These are phyloP conservation scores for Crypturellus tataupa DNA, from an alignment of 2,797 vertebrate genomes.

Conservation along the genomic window DNA sequence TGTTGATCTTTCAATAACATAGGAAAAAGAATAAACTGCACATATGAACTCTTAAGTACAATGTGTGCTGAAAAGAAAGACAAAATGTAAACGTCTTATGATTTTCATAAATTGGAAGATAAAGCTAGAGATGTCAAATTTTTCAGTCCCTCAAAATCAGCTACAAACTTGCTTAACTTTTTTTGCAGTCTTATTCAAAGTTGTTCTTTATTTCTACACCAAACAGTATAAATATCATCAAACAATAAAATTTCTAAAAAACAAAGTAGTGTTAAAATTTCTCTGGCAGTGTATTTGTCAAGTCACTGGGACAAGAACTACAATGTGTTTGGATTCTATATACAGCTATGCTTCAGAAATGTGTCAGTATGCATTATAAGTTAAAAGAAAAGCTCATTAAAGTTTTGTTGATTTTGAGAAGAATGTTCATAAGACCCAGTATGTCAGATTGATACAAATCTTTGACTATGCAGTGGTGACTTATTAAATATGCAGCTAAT, in stretches of 20 bases:
- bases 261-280: neutral
- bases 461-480: neutral
- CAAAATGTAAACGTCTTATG: neutral
- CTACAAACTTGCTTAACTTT: neutral
- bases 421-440: neutral
- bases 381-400: neutral
- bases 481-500: neutral
- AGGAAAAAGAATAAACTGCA: neutral
- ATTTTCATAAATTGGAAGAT: neutral
- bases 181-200: neutral
- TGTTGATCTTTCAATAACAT: neutral
- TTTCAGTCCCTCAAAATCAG: neutral
- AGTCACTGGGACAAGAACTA: neutral
- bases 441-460: neutral
- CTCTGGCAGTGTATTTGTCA: neutral
- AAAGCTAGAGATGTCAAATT: neutral
- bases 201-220: neutral
- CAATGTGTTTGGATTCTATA: neutral
- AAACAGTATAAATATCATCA: neutral
- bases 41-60: neutral
- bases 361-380: neutral
- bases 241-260: neutral
- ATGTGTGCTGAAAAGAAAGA: neutral
- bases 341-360: neutral
- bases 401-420: neutral